phyloP scores from a whole-genome alignment of 2,797 vertebrate genomes.

The Hoplostethus mediterraneus region DNA sequence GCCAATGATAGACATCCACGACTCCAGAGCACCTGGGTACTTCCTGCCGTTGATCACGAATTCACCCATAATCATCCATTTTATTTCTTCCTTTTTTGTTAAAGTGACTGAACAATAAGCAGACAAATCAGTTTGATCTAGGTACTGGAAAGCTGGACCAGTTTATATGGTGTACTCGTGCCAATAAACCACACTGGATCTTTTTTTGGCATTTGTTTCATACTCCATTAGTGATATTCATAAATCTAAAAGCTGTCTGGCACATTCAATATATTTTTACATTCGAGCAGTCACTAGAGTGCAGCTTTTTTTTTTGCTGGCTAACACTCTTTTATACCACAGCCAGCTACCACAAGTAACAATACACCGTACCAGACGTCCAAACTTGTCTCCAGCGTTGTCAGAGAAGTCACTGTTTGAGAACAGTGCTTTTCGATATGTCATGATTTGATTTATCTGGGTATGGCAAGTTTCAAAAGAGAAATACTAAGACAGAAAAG shows the following conservation, averaged over 20 bases:
- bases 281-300: conserved; percentile 35
- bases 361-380: conserved; percentile 38
- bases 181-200: background rate
- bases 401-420: conserved; percentile 70
- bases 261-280: conserved; percentile 39
- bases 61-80: conserved; percentile 27
- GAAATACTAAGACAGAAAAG: conserved; percentile 62
- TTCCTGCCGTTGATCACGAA: conserved; percentile 50
- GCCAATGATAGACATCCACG: conserved; percentile 65
- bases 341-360: conserved; percentile 51
- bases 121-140: too few relatives aligned
- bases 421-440: conserved; percentile 63
- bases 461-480: conserved; percentile 73
- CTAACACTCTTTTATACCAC: conserved; percentile 33
- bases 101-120: too few relatives aligned
- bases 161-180: too few relatives aligned
- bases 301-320: background rate
- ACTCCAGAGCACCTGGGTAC: conserved; percentile 63
- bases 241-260: conserved; percentile 15
- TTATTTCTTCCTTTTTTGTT: too few relatives aligned
- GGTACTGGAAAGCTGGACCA: too few relatives aligned
- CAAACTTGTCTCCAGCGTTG: conserved; percentile 60
- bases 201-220: conserved; percentile 18
- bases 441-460: conserved; percentile 75
- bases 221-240: conserved; percentile 28